A percentile compares a stretch with the other conserved stretches of the same genome.
phyloP scores from a whole-genome alignment of 1,140 invertebrate genomes.

The Idris sp. region DNA sequence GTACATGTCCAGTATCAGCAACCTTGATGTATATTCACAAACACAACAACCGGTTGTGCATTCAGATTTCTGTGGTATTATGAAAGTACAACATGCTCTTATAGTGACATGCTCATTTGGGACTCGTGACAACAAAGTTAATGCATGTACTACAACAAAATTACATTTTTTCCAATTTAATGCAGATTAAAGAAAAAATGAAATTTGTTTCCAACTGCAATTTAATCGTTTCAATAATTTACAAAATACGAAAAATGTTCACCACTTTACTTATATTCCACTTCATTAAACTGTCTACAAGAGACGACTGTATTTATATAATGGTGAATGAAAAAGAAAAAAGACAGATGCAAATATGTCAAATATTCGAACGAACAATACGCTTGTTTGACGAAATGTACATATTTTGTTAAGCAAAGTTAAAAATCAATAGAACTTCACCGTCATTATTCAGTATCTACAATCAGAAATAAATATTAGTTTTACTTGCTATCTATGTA shows the following conservation, averaged over 20 bases:
- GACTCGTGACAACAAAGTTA: conserved; percentile 4
- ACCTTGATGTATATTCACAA: conserved; percentile 27
- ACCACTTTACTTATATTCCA: neutral
- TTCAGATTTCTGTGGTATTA: conserved; percentile 3
- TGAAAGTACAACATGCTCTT: conserved; percentile 15
- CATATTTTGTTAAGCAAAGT: conserved; percentile 55
- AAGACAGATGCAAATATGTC: conserved; percentile 39
- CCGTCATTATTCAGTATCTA: conserved; percentile 46
- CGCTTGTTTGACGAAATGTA: conserved; percentile 54
- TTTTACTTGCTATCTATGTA: conserved; percentile 7
- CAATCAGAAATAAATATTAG: conserved; percentile 46
- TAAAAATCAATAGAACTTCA: conserved; percentile 55
- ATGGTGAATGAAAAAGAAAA: conserved; percentile 32
- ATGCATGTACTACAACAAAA: neutral
- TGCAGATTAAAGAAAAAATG: too few species aligned
- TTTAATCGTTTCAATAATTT: too few species aligned
- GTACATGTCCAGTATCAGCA: conserved; percentile 31
- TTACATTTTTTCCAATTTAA: too few species aligned
- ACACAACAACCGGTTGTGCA: conserved; percentile 15
- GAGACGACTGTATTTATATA: conserved; percentile 12
- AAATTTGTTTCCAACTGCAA: too few species aligned
- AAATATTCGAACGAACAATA: conserved; percentile 52
- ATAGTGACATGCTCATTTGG: conserved; percentile 15
- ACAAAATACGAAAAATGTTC: too few species aligned
- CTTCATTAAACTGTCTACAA: conserved; percentile 4